Base-by-base conservation (phyloP, 2,113 vertebrate species). In the Apeltes quadracus region DNA sequence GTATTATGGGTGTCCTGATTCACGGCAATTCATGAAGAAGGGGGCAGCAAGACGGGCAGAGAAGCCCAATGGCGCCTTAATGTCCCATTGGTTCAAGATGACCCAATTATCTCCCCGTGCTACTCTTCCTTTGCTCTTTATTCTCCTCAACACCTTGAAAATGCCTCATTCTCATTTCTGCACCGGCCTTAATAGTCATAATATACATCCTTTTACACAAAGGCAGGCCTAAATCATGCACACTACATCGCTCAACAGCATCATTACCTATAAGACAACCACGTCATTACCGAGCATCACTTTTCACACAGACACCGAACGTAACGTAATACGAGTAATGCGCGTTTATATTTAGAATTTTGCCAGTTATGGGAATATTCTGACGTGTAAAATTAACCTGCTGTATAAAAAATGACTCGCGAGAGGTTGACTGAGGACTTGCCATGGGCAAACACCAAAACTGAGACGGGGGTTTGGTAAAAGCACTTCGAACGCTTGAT, bases 91-190 rank as follows among this genome's bases (percentile, higher is more conserved):
- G 86, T 89, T 90, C 65, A 32, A 82, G 88, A 85, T 90, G 90
- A 92, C 89, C 90, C 86, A 93, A 92, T 94, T 94, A 91, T 84
- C 83, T 88, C 73, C 80, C 69, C 81, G 80, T 83, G 79, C 82
- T 84, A 72, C 44, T 83, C 75, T 83, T 82, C 78, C 38, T 85
- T 75, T 79, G 71, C 72, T 79, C 85, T 90, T 88, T 75, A 85
- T 81, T 82, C 80, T 79, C 71, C 69, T 67, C 55, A 66, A 76
- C 59, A 78, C 79, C 82, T 86, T 83, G 62, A 84, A 84, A 56
- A 84, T 70, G 59, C 57, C 81, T 84, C 63, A 73, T 75, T 82
- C 61, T 86, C 79, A 80, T 87, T 86, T 74, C 74, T 46, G 64
- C 56, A 78, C 44, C 34, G 65, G 64, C 73, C 69, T 61, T 85